phyloP scores from a whole-genome alignment of 2,888 invertebrate species.

The Argynnis bischoffii region DNA sequence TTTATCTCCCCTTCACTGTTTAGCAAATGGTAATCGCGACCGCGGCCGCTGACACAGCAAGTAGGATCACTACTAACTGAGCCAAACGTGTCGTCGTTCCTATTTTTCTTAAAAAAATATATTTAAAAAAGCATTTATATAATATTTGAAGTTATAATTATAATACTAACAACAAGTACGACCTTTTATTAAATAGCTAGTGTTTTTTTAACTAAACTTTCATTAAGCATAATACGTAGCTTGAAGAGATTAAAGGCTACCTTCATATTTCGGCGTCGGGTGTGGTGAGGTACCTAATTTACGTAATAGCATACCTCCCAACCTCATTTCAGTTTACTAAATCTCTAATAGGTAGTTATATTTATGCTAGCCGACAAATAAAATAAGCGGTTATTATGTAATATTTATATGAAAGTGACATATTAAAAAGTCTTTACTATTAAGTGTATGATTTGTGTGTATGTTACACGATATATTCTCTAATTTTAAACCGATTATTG shows the following conservation, averaged over 20 bases:
- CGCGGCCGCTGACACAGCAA: no score
- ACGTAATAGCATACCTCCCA: conserved; percentile 36
- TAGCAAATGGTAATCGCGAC: no score
- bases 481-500: no score
- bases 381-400: conserved; percentile 1
- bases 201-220: conserved; percentile 10
- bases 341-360: conserved; percentile 38
- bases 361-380: conserved; percentile 36
- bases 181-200: background rate
- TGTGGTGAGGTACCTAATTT: conserved; percentile 39
- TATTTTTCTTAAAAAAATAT: no score
- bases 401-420: background rate
- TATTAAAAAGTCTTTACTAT: background rate
- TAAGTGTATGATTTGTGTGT: no score
- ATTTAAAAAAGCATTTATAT: no score
- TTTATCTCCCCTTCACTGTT: no score
- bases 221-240: conserved; percentile 33
- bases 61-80: no score
- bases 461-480: no score
- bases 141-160: no score
- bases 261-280: conserved; percentile 33
- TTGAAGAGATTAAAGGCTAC: conserved; percentile 35
- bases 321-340: conserved; percentile 38
- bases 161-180: no score
- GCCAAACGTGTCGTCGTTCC: no score